A percentile compares a stretch with the other conserved stretches of the same genome.
These are phyloP conservation scores for Pedetes capensis DNA, from an alignment of 2,113 vertebrate genomes.

Conservation along the genomic window DNA sequence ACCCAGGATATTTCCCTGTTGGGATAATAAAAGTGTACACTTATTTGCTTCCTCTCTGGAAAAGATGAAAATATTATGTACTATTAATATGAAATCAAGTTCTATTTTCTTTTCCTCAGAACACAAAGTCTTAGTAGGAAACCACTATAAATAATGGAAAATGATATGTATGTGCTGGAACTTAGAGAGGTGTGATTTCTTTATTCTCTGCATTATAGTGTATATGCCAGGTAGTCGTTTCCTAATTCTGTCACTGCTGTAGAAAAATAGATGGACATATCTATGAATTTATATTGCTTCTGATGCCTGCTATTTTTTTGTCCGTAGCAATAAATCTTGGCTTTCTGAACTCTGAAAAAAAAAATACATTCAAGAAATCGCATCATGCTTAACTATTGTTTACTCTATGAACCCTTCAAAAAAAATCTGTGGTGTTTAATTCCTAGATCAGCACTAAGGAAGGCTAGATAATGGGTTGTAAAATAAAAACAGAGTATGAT, in stretches of 20 bases:
- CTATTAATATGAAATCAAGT: not conserved
- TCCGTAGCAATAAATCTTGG: not conserved
- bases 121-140: not conserved
- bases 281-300: not conserved
- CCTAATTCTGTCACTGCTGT: not conserved
- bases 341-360: constrained; percentile 3
- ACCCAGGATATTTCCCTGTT: constrained; percentile 57
- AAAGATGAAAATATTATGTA: not conserved
- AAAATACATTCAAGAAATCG: constrained; percentile 19
- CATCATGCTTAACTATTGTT: not conserved
- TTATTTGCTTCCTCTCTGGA: constrained; percentile 40
- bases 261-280: not conserved
- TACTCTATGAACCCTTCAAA: not conserved
- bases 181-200: not conserved
- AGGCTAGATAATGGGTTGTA: not conserved
- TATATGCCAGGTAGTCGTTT: not conserved
- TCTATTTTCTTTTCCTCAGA: not conserved
- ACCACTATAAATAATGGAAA: not conserved
- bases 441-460: not conserved
- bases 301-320: not conserved
- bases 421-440: not conserved
- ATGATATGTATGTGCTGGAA: not conserved
- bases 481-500: not conserved
- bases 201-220: not conserved
- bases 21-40: constrained; percentile 1